phyloP scores from a whole-genome alignment of 2,797 vertebrate species.

The Darevskia nairensis region DNA sequence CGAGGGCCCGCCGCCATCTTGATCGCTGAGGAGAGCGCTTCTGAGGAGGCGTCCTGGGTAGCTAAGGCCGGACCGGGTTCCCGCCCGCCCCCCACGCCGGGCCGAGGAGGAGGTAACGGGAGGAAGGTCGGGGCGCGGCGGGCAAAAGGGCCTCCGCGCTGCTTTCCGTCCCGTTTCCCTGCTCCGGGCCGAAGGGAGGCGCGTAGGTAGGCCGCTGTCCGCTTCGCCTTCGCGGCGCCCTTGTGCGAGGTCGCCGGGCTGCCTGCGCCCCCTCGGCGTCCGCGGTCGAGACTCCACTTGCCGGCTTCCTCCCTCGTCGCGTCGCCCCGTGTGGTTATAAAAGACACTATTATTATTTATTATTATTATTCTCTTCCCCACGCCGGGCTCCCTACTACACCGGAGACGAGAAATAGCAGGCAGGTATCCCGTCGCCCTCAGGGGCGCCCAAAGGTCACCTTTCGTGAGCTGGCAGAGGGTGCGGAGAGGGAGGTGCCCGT shows the following conservation, averaged over 20 bases:
- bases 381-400: no score
- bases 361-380: no score
- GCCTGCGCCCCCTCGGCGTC: background rate
- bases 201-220: background rate
- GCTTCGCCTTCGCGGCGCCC: background rate
- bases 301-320: no score
- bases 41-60: conserved; percentile 4
- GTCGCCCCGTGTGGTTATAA: no score
- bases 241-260: conserved; percentile 15
- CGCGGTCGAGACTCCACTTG: background rate
- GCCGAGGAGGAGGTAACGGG: background rate
- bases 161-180: background rate
- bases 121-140: background rate
- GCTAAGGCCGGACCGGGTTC: background rate
- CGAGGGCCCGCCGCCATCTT: conserved; percentile 57
- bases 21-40: background rate
- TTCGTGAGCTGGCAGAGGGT: no score
- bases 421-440: no score
- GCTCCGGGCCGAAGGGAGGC: background rate
- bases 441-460: no score
- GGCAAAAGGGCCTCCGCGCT: fast-evolving
- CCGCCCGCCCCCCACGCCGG: background rate
- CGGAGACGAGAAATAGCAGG: no score
- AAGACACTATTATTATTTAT: no score
- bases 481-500: no score